Conservation (phyloP, 1,140 invertebrate species). For the Drosophila neocordata region DNA sequence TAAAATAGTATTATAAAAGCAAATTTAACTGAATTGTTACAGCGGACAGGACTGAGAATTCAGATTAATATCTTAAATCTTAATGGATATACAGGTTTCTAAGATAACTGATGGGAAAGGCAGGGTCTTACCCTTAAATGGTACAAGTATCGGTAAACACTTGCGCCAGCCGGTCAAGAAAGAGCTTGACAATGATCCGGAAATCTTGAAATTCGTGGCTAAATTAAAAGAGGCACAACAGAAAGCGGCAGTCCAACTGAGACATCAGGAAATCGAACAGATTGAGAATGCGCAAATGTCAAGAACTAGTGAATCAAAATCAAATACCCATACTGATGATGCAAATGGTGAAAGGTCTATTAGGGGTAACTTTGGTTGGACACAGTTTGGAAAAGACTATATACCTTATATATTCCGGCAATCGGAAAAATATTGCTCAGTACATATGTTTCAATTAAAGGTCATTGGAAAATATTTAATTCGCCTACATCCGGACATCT, state of each 20-base stretch:
- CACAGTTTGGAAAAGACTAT: slow-evolving; percentile 90
- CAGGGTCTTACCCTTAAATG: slow-evolving; percentile 65
- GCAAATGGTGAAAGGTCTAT: slow-evolving; percentile 86
- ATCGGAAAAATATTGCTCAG: slow-evolving; percentile 93
- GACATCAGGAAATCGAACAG: slow-evolving; percentile 84
- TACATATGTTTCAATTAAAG: slow-evolving; percentile 94
- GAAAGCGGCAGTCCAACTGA: slow-evolving; percentile 69
- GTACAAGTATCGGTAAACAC: slow-evolving; percentile 60
- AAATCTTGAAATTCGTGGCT: slow-evolving; percentile 92
- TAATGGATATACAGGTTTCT: too few species aligned
- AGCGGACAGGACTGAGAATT: too few species aligned
- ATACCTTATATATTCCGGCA: slow-evolving; percentile 94
- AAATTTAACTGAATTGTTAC: too few species aligned
- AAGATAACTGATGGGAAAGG: slow-evolving; percentile 74
- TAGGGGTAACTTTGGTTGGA: slow-evolving; percentile 95
- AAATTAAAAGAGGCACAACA: slow-evolving; percentile 93
- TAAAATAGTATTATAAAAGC: too few species aligned
- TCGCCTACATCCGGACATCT: slow-evolving; percentile 92
- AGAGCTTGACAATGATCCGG: slow-evolving; percentile 92
- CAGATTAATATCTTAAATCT: too few species aligned
- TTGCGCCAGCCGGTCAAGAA: slow-evolving; percentile 86
- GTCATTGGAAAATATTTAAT: slow-evolving; percentile 92
- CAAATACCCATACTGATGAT: slow-evolving; percentile 41
- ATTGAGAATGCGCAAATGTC: slow-evolving; percentile 85
- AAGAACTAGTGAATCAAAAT: slow-evolving; percentile 66